Evolutionary conservation across 2,888 invertebrate genomes (phyloP).

Genomic region (Eulithis testata): DNA sequence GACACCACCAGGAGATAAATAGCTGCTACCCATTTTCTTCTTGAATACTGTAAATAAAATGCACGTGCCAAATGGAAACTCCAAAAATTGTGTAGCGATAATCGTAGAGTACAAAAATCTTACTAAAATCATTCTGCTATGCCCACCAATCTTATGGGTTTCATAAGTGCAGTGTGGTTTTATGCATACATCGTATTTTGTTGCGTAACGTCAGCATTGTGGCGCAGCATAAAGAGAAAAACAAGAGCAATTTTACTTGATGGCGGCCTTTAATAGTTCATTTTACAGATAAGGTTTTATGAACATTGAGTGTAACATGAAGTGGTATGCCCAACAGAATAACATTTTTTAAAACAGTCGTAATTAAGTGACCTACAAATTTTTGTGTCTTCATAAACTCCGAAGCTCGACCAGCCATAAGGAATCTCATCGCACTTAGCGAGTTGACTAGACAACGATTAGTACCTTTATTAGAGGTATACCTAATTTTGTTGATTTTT

Average conservation of each 20-base stretch:
- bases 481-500: too few relatives aligned
- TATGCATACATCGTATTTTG: constrained; percentile 50
- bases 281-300: constrained; percentile 21
- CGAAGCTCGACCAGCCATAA: too few relatives aligned
- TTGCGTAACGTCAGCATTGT: constrained; percentile 44
- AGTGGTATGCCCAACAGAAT: too few relatives aligned
- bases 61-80: neutral
- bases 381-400: too few relatives aligned
- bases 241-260: constrained; percentile 6
- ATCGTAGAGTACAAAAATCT: constrained; percentile 32
- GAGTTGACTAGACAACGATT: too few relatives aligned
- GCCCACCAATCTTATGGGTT: constrained; percentile 39
- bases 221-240: constrained; percentile 17
- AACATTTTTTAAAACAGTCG: too few relatives aligned
- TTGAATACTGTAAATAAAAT: constrained; percentile 42
- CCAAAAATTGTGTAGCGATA: neutral
- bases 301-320: neutral
- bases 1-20: constrained; percentile 33
- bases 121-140: constrained; percentile 52
- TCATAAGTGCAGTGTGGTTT: constrained; percentile 47
- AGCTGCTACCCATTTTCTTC: constrained; percentile 40
- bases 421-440: too few relatives aligned
- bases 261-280: constrained; percentile 12
- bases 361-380: too few relatives aligned
- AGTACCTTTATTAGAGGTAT: too few relatives aligned